Evolutionary conservation across 2,888 invertebrate species (phyloP).

Genomic region (Plebejus argus): DNA sequence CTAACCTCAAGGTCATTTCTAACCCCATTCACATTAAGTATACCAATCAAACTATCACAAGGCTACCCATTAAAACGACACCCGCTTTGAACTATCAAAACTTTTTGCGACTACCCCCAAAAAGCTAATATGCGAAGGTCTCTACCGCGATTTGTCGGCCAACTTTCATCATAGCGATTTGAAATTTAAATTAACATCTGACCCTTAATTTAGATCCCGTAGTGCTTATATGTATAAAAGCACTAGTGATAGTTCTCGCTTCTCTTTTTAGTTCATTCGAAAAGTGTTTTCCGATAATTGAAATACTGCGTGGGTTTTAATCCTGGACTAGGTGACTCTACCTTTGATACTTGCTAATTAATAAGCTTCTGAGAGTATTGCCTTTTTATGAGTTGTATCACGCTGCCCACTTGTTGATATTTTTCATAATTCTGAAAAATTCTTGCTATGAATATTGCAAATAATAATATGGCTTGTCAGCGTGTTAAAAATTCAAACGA

Average conservation of each 20-base stretch:
- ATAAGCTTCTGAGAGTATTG: neutral
- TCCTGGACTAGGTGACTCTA: slow-evolving; percentile 1
- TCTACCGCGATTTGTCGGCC: neutral
- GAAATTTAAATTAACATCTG: neutral
- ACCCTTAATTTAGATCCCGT: neutral
- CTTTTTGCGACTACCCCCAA: neutral
- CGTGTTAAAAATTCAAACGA: too few relatives aligned
- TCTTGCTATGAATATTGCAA: too few relatives aligned
- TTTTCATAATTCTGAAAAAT: too few relatives aligned
- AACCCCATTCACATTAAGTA: neutral
- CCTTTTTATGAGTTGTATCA: neutral
- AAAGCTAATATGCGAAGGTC: neutral
- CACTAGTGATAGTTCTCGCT: neutral
- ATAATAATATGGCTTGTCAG: too few relatives aligned
- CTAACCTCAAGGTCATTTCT: neutral
- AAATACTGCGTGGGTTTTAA: slow-evolving; percentile 25
- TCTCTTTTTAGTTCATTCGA: slow-evolving; percentile 7
- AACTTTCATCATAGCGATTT: slow-evolving; percentile 8
- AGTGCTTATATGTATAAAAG: neutral
- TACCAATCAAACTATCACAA: neutral
- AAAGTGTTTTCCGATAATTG: slow-evolving; percentile 30
- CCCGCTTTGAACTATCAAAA: neutral
- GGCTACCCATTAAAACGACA: neutral
- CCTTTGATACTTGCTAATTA: slow-evolving; percentile 16
- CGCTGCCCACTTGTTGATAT: neutral